Evolutionary conservation across 2,797 vertebrate genomes (phyloP).

Genomic region (Trachurus trachurus): DNA sequence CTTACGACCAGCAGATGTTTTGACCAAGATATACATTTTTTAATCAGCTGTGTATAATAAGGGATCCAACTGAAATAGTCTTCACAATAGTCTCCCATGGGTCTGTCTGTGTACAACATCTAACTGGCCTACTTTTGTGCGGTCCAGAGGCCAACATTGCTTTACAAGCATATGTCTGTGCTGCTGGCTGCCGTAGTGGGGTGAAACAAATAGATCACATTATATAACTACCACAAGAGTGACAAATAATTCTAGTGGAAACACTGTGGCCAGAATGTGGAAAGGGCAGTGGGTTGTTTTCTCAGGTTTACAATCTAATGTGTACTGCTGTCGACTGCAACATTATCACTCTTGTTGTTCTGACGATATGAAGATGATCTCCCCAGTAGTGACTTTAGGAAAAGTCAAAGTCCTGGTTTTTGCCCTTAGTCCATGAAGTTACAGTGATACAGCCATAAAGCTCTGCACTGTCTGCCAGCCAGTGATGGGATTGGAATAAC

Average conservation of each 20-base stretch:
- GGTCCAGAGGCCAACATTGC: neutral
- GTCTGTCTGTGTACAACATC: neutral
- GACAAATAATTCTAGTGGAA: neutral
- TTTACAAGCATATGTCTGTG: neutral
- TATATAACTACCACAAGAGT: neutral
- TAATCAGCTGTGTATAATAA: neutral
- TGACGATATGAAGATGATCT: neutral
- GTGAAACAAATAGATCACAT: neutral
- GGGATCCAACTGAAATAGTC: neutral
- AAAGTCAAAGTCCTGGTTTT: neutral
- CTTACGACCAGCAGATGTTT: neutral
- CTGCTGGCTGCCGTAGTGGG: no score
- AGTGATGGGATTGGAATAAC: no score
- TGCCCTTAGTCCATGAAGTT: neutral
- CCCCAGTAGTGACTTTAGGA: neutral
- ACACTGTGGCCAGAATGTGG: conserved; percentile 14
- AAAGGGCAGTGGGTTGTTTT: neutral
- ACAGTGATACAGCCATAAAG: neutral
- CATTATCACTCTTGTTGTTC: neutral
- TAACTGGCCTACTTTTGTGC: neutral
- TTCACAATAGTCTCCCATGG: neutral
- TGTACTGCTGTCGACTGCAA: neutral
- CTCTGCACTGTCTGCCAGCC: neutral
- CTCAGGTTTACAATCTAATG: neutral
- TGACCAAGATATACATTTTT: neutral